Evolutionary conservation across 2,888 invertebrate species (phyloP).

Genomic region (Horisme vitalbata): DNA sequence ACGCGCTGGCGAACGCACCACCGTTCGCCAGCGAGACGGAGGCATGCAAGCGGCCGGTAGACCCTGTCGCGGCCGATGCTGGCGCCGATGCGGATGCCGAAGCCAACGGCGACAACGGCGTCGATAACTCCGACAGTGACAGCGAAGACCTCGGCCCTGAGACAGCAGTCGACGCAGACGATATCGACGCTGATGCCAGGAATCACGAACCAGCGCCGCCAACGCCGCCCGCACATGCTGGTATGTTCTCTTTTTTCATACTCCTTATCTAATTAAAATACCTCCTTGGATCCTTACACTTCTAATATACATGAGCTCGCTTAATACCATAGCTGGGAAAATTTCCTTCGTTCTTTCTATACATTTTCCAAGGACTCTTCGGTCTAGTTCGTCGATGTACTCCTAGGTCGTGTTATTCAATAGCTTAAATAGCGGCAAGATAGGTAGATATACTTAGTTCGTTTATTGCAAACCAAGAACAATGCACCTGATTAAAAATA

Average conservation of each 20-base stretch:
- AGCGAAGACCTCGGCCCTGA: constrained; percentile 89
- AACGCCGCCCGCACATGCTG: constrained; percentile 83
- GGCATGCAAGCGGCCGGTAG: constrained; percentile 60
- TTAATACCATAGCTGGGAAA: too few relatives aligned
- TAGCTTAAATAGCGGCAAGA: too few relatives aligned
- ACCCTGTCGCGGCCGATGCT: constrained; percentile 47
- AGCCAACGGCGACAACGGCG: constrained; percentile 57
- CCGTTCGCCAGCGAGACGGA: constrained; percentile 73
- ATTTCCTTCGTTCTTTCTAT: too few relatives aligned
- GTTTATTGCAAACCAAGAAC: too few relatives aligned
- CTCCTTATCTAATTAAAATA: too few relatives aligned
- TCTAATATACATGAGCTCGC: too few relatives aligned
- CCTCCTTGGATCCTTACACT: too few relatives aligned
- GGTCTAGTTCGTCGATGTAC: too few relatives aligned
- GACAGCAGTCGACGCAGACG: constrained; percentile 88
- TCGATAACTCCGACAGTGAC: constrained; percentile 79
- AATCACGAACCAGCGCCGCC: constrained; percentile 77
- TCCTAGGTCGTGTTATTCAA: too few relatives aligned
- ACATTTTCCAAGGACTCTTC: too few relatives aligned
- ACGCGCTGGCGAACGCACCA: constrained; percentile 75
- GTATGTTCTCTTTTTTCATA: constrained; percentile 45
- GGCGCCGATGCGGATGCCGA: constrained; percentile 43
- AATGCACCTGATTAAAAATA: too few relatives aligned
- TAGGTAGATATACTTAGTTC: too few relatives aligned
- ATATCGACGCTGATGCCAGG: constrained; percentile 75